A percentile compares a stretch with the other conserved stretches of the same genome.
Conservation (phyloP, 92 coral and sea anemone species). For the Ricordea florida region DNA sequence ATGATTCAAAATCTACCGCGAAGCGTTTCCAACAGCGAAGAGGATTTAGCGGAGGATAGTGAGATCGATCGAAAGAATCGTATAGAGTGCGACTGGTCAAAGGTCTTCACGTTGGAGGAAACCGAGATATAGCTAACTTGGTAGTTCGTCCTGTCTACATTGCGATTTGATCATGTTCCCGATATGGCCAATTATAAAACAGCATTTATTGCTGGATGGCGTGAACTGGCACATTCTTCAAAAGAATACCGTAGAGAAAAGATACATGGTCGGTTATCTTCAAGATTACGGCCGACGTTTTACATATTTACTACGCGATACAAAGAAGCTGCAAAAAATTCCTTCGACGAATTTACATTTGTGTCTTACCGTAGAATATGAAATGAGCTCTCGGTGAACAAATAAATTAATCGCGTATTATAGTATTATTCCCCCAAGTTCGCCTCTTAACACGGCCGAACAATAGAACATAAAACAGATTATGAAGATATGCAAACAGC, state of each 20-base stretch:
- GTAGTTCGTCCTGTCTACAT: background rate
- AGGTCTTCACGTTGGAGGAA: constrained; percentile 10
- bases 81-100: constrained; percentile 24
- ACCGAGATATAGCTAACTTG: constrained; percentile 10
- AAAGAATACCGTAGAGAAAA: constrained; percentile 14
- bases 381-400: background rate
- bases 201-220: constrained; percentile 34
- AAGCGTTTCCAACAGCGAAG: background rate
- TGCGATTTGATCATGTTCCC: background rate
- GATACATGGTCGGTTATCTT: constrained; percentile 20
- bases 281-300: background rate
- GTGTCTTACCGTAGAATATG: background rate
- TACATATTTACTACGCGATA: background rate
- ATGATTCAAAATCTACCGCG: background rate
- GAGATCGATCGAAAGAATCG: background rate
- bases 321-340: background rate
- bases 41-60: background rate
- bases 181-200: background rate
- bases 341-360: background rate
- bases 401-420: constrained; percentile 6
- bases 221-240: constrained; percentile 30
- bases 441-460: constrained; percentile 21
- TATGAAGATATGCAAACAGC: constrained; percentile 40
- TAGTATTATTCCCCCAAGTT: constrained; percentile 23
- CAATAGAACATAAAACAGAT: constrained; percentile 45